phyloP scores from a whole-genome alignment of 2,113 vertebrate genomes.

The Alaudala cheleensis region DNA sequence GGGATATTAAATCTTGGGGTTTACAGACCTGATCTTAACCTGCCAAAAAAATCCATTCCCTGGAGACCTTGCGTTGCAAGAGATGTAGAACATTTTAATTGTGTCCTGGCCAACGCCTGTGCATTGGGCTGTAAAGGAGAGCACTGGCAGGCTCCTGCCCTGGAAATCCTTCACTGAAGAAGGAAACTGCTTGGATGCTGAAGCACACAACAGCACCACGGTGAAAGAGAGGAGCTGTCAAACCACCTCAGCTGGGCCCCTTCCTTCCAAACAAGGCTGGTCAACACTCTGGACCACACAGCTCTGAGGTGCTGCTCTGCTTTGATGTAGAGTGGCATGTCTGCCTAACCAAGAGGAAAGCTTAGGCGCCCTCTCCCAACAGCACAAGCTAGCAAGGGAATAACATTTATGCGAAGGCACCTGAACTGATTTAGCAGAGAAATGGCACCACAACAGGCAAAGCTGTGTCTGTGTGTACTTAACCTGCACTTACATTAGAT shows the following conservation, averaged over 20 bases:
- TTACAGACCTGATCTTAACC: constrained; percentile 20
- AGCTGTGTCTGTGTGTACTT: neutral
- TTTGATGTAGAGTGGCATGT: neutral
- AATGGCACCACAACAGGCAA: neutral
- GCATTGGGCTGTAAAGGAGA: neutral
- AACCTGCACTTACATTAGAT: neutral
- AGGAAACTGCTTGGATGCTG: neutral
- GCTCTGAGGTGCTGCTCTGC: neutral
- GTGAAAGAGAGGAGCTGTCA: neutral
- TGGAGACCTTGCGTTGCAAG: neutral
- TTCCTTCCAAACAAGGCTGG: neutral
- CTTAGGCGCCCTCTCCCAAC: neutral
- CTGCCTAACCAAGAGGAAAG: neutral
- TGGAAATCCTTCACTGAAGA: neutral
- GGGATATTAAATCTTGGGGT: constrained; percentile 34
- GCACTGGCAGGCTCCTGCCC: neutral
- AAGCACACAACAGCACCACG: neutral
- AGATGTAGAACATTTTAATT: constrained; percentile 12
- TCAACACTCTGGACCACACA: accelerated
- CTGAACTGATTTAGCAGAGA: neutral
- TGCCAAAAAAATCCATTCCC: neutral
- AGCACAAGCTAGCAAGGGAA: neutral
- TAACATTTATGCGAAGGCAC: neutral
- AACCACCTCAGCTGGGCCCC: neutral
- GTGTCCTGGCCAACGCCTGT: neutral